Evolutionary conservation across 1,140 invertebrate species (phyloP).

Genomic region (Cotesia chilonis): DNA sequence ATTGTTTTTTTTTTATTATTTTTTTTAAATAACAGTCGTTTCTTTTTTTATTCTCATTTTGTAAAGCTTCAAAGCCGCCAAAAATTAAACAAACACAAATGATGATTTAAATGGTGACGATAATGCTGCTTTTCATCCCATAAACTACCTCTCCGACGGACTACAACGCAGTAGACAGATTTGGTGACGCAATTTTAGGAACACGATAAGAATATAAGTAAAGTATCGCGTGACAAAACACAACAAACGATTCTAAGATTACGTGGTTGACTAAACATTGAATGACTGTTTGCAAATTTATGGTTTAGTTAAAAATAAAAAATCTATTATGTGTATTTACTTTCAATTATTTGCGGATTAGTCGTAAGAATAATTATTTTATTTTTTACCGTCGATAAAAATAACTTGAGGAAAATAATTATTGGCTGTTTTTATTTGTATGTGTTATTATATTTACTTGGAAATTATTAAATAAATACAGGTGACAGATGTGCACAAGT

Average conservation of each 20-base stretch:
- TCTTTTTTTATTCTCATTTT: no score
- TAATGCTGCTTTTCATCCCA: neutral
- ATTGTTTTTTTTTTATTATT: constrained; percentile 20
- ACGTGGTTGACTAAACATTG: constrained; percentile 9
- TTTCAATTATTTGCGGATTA: no score
- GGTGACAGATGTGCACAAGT: constrained; percentile 11
- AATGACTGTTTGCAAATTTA: constrained; percentile 4
- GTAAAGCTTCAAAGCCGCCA: no score
- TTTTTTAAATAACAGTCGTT: no score
- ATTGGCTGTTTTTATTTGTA: no score
- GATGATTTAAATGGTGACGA: no score
- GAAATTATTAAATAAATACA: neutral
- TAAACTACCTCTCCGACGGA: neutral
- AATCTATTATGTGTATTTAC: neutral
- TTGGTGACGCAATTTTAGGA: neutral
- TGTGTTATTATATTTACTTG: no score
- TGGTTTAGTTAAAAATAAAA: neutral
- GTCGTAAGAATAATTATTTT: no score
- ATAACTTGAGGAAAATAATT: no score
- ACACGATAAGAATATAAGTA: neutral
- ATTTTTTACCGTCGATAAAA: no score
- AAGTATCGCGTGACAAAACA: constrained; percentile 19
- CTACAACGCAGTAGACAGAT: neutral
- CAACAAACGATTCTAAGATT: constrained; percentile 4
- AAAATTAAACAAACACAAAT: no score